Evolutionary conservation across 2,888 invertebrate species (phyloP).

Genomic region (Metopia argyrocephala): DNA sequence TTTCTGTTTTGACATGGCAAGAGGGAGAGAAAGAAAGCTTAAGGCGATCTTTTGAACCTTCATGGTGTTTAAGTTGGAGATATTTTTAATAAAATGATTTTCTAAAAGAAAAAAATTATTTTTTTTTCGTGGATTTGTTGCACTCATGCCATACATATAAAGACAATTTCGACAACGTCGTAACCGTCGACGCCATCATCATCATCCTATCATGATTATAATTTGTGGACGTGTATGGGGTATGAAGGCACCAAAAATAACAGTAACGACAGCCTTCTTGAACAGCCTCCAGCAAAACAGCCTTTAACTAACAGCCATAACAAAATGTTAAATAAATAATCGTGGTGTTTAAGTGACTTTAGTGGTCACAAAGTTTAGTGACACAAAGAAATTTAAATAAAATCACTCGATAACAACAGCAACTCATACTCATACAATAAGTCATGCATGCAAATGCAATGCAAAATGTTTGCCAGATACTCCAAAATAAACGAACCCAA

Average conservation of each 20-base stretch:
- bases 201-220: slow-evolving; percentile 59
- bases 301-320: slow-evolving; percentile 23
- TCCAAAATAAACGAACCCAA: not conserved
- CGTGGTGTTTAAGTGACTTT: slow-evolving; percentile 62
- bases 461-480: not conserved
- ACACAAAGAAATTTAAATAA: slow-evolving; percentile 63
- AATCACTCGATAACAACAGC: slow-evolving; percentile 47
- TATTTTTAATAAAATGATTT: slow-evolving; percentile 45
- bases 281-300: not conserved
- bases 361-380: slow-evolving; percentile 63
- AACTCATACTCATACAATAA: slow-evolving; percentile 30
- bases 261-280: slow-evolving; percentile 13
- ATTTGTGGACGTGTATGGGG: slow-evolving; percentile 35
- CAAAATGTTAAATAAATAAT: slow-evolving; percentile 61
- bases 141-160: slow-evolving; percentile 33
- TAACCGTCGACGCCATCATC: slow-evolving; percentile 13
- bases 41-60: slow-evolving; percentile 64
- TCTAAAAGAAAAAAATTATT: too few relatives aligned
- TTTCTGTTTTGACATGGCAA: slow-evolving; percentile 15
- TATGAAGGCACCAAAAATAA: slow-evolving; percentile 14
- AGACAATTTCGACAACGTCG: slow-evolving; percentile 16
- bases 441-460: slow-evolving; percentile 34
- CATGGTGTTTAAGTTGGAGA: slow-evolving; percentile 52
- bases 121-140: slow-evolving; percentile 19
- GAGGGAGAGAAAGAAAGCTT: slow-evolving; percentile 55